Evolutionary conservation across 2,797 vertebrate species (phyloP), one percentile per base, ranked within the genome.

Genomic region (Channallabes apus): DNA sequence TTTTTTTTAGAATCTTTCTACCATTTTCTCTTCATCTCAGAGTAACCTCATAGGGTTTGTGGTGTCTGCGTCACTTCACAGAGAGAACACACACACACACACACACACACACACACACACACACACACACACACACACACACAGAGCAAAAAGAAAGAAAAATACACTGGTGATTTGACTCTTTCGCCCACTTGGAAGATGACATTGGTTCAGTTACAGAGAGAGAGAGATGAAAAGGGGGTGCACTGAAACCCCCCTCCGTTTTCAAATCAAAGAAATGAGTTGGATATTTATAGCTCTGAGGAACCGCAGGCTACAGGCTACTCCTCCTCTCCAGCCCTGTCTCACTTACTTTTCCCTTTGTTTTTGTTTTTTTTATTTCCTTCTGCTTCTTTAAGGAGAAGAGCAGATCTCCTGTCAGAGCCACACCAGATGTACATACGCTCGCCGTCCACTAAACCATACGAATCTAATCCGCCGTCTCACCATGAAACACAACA

Each of bases 181-280:
- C 82, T 29, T 77, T 86, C 78, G 69, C 84, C 77, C 77, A 88
- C 82, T 64, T 76, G 7, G 59, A 62, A 85, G 72, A 72, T 77
- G 64, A 79, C 86, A 72, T 65, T 65, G 82, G 82, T 56, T 64
- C 72, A 84, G 65, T 81, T 82, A 80, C 46, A 72, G n/a, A 78
- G 35, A 56, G 18, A 56, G 18, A 35, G 29, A 32, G 7, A 59
- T 11, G 20, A n/a, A 64, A 82, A 75, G 8, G 75, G 84, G 87
- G 75, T 76, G 81, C 38, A 22, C 15, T 4, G 20, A 29, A 88
- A 22, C 92, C 61, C 61, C 73, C 81, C 64, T 72, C 92, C 90
- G 91, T 92, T 92, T 91, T 91, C 89, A 93, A 94, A 94, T 94
- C 92, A 94, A 91, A 94, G 91, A 92, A 93, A 92, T 91, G 90